phyloP scores from a whole-genome alignment of 2,797 vertebrate genomes.

The Sebastes oblongus region DNA sequence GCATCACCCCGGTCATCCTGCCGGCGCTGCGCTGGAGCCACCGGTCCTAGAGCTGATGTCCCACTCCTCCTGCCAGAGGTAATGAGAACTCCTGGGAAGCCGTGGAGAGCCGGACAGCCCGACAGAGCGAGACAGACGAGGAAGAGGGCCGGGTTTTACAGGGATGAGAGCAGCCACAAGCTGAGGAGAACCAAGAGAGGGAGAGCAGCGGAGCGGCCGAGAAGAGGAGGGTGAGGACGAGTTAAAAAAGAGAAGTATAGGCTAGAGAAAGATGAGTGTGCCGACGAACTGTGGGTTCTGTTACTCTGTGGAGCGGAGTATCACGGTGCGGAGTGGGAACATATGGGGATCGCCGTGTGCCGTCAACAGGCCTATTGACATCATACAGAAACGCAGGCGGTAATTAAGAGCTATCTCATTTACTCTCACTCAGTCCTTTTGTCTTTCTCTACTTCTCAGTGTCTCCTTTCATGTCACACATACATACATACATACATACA shows the following conservation, averaged over 20 bases:
- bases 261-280: conserved; percentile 80
- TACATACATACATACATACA: neutral
- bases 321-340: conserved; percentile 74
- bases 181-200: conserved; percentile 67
- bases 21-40: conserved; percentile 22
- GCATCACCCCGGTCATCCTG: conserved; percentile 7
- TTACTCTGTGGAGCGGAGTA: conserved; percentile 70
- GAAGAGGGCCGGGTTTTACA: conserved; percentile 42
- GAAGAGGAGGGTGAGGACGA: conserved; percentile 68
- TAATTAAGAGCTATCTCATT: conserved; percentile 72
- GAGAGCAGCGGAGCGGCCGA: conserved; percentile 44
- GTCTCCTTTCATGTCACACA: conserved; percentile 20
- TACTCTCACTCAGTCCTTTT: conserved; percentile 38
- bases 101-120: conserved; percentile 60
- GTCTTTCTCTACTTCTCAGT: conserved; percentile 16
- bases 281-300: conserved; percentile 79
- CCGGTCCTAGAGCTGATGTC: conserved; percentile 41
- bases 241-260: conserved; percentile 34
- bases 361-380: conserved; percentile 86
- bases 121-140: conserved; percentile 53
- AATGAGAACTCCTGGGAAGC: conserved; percentile 71
- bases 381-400: conserved; percentile 84
- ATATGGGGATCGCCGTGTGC: conserved; percentile 81
- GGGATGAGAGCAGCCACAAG: conserved; percentile 60
- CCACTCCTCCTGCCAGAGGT: conserved; percentile 44